These are phyloP conservation scores for Campoplex capitator DNA, from an alignment of 2,888 invertebrate genomes.

Conservation along the genomic window DNA sequence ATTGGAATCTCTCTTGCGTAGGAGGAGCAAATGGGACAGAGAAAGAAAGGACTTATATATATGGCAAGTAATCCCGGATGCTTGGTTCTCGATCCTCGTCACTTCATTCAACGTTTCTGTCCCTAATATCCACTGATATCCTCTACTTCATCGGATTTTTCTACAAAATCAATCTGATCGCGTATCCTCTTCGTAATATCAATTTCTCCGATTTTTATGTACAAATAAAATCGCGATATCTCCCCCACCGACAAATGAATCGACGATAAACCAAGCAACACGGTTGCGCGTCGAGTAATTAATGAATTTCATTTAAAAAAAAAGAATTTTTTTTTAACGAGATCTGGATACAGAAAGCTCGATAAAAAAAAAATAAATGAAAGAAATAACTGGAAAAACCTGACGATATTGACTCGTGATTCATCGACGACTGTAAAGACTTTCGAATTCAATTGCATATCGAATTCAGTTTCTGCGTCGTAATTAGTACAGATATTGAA, in stretches of 20 bases:
- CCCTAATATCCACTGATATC: conserved; percentile 38
- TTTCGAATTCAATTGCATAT: neutral
- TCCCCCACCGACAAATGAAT: conserved; percentile 7
- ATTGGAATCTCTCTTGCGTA: conserved; percentile 71
- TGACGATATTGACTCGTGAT: conserved; percentile 8
- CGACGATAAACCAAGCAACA: conserved; percentile 16
- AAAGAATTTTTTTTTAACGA: neutral
- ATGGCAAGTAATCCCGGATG: conserved; percentile 39
- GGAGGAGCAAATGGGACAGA: conserved; percentile 20
- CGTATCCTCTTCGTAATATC: conserved; percentile 4
- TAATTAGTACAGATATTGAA: neutral
- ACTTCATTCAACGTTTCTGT: conserved; percentile 37
- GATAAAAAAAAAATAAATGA: neutral
- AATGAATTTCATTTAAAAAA: conserved; percentile 16
- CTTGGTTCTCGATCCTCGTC: conserved; percentile 50
- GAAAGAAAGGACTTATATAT: conserved; percentile 12
- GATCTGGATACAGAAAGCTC: neutral
- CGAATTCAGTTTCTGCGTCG: neutral
- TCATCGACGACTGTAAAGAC: neutral
- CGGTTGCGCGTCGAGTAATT: conserved; percentile 12
- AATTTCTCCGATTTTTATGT: conserved; percentile 24
- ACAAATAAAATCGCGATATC: neutral
- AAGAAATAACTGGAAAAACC: neutral
- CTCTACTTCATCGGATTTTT: conserved; percentile 34
- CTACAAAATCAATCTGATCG: conserved; percentile 27